Conservation (phyloP, 2,888 invertebrate species). For the Coleophora flavipennella region DNA sequence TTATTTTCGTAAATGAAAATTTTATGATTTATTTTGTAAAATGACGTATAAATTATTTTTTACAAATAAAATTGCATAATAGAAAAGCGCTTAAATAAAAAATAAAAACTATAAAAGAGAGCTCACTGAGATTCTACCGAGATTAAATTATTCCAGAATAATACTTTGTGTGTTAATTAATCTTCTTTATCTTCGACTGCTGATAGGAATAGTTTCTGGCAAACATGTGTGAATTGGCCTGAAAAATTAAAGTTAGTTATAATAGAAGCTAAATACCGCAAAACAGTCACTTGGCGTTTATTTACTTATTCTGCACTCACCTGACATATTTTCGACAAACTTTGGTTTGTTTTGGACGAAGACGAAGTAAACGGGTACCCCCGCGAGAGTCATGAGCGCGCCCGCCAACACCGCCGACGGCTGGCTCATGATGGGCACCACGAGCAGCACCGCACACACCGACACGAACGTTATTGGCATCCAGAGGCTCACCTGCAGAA, state of each 20-base stretch:
- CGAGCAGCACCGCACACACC: constrained; percentile 82
- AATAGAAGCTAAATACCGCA: too few species aligned
- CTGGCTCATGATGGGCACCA: constrained; percentile 84
- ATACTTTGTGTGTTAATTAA: not conserved
- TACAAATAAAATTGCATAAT: too few species aligned
- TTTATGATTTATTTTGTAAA: too few species aligned
- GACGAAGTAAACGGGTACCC: constrained; percentile 85
- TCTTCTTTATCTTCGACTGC: constrained; percentile 80
- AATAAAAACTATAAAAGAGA: too few species aligned
- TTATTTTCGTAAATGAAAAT: too few species aligned
- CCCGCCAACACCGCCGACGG: constrained; percentile 87
- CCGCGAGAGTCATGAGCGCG: constrained; percentile 82
- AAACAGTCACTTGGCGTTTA: too few species aligned
- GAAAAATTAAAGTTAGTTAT: constrained; percentile 12
- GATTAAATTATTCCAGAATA: not conserved
- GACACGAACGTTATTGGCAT: constrained; percentile 84
- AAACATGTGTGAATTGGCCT: constrained; percentile 74
- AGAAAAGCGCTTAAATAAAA: too few species aligned
- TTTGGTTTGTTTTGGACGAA: constrained; percentile 80
- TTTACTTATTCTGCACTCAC: constrained; percentile 56
- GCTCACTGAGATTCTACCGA: not conserved
- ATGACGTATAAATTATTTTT: too few species aligned
- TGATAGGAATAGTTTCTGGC: constrained; percentile 83
- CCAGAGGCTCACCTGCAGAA: constrained; percentile 76
- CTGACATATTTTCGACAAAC: constrained; percentile 70